A percentile compares a stretch with the other conserved stretches of the same genome.
phyloP scores from a whole-genome alignment of 2,797 vertebrate species.

The Sebastes steindachneri region DNA sequence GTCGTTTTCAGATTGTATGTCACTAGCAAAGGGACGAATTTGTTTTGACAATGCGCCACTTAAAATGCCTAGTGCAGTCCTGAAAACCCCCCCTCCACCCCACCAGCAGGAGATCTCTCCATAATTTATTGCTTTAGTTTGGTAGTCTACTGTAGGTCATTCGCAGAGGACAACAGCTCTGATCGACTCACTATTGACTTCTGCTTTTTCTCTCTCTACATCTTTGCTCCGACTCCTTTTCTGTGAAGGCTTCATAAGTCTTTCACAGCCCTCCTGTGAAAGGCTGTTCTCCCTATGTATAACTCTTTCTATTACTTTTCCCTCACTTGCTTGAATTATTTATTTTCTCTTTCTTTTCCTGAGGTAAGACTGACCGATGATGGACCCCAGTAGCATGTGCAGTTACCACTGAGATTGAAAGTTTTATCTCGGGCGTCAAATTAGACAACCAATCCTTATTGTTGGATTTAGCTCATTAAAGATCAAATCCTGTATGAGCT shows the following conservation, averaged over 20 bases:
- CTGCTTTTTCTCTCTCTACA: slow-evolving; percentile 16
- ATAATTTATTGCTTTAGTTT: slow-evolving; percentile 60
- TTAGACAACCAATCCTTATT: background rate
- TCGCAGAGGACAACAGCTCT: slow-evolving; percentile 51
- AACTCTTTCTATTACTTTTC: background rate
- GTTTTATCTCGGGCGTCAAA: background rate
- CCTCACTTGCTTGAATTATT: background rate
- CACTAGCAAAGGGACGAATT: slow-evolving; percentile 7
- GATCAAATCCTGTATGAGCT: background rate
- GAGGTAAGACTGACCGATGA: background rate
- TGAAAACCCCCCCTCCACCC: background rate
- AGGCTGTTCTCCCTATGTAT: background rate
- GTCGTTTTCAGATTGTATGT: slow-evolving; percentile 26
- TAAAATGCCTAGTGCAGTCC: slow-evolving; percentile 33
- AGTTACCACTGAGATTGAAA: background rate
- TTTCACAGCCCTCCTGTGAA: slow-evolving; percentile 30
- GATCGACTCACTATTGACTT: slow-evolving; percentile 68
- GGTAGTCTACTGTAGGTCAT: slow-evolving; percentile 51
- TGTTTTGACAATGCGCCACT: slow-evolving; percentile 42
- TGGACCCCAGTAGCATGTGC: background rate
- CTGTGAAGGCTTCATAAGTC: slow-evolving; percentile 53
- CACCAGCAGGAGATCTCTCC: slow-evolving; percentile 20
- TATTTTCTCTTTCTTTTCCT: background rate
- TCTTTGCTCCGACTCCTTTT: slow-evolving; percentile 30
- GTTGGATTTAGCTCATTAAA: background rate